phyloP scores from a whole-genome alignment of 1,140 invertebrate genomes.

The Megalopta genalis region DNA sequence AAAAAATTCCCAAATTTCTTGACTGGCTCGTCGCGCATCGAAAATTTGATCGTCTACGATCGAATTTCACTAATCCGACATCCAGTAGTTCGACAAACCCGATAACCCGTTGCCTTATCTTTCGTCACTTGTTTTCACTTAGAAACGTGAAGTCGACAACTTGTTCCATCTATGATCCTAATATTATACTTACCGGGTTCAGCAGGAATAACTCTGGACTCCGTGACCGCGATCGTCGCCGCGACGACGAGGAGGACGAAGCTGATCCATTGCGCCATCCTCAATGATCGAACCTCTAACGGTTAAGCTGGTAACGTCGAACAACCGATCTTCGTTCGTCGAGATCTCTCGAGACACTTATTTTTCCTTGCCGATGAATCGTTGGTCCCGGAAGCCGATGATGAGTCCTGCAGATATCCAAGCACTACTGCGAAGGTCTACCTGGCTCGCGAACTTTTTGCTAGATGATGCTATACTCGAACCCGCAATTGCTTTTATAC shows the following conservation, averaged over 20 bases:
- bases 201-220: constrained; percentile 37
- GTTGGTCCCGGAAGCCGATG: background rate
- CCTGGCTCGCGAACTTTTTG: constrained; percentile 57
- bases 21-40: too few species aligned
- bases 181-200: constrained; percentile 53
- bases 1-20: too few species aligned
- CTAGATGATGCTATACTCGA: constrained; percentile 53
- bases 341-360: constrained; percentile 11
- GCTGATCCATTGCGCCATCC: constrained; percentile 42
- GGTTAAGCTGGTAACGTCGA: background rate
- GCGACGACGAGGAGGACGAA: constrained; percentile 44
- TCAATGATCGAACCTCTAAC: background rate
- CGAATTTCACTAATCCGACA: too few species aligned
- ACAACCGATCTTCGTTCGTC: background rate
- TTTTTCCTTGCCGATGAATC: background rate
- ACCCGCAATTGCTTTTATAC: constrained; percentile 75
- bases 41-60: too few species aligned
- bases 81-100: too few species aligned
- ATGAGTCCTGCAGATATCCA: background rate
- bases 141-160: too few species aligned
- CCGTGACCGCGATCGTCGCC: constrained; percentile 24
- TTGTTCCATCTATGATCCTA: too few species aligned
- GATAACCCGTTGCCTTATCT: too few species aligned
- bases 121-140: too few species aligned
- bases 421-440: constrained; percentile 43